Percentiles rank a stretch among this genome's conserved stretches.
These are phyloP conservation scores for Eclectus roratus DNA, from an alignment of 2,113 vertebrate genomes.

Conservation along the genomic window DNA sequence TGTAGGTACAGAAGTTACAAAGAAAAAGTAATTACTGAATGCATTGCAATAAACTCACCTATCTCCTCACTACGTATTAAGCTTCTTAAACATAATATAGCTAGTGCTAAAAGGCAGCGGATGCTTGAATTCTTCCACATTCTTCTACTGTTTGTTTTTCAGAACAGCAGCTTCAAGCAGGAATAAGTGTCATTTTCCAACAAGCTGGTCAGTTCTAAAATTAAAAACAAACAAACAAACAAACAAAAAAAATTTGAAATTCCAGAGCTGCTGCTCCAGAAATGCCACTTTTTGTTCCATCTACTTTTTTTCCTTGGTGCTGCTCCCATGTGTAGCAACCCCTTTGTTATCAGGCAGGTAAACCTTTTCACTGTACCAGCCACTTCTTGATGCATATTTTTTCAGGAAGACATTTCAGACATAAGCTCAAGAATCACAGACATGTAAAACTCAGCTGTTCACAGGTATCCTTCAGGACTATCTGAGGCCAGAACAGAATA, in stretches of 20 bases:
- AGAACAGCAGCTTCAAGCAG: conserved; percentile 20
- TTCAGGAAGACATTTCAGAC: background rate
- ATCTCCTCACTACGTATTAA: conserved; percentile 52
- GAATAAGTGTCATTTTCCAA: conserved; percentile 37
- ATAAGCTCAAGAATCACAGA: background rate
- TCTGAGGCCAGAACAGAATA: background rate
- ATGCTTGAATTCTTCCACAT: conserved; percentile 54
- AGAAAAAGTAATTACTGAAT: background rate
- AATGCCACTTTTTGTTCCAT: background rate
- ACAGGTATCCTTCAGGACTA: background rate
- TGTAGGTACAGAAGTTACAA: background rate
- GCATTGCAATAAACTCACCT: conserved; percentile 59
- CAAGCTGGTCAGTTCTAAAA: conserved; percentile 54
- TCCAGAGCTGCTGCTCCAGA: background rate
- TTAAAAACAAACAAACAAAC: background rate
- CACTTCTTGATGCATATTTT: background rate
- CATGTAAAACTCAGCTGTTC: background rate
- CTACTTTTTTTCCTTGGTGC: background rate
- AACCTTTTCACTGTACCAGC: background rate
- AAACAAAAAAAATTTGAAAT: background rate
- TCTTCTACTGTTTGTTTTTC: conserved; percentile 36
- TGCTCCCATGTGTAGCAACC: background rate
- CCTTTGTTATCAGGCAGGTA: background rate
- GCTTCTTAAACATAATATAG: conserved; percentile 49
- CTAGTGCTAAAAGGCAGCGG: conserved; percentile 32